Base-by-base conservation (phyloP, 2,797 vertebrate genomes). In the Leucoraja ocellata region DNA sequence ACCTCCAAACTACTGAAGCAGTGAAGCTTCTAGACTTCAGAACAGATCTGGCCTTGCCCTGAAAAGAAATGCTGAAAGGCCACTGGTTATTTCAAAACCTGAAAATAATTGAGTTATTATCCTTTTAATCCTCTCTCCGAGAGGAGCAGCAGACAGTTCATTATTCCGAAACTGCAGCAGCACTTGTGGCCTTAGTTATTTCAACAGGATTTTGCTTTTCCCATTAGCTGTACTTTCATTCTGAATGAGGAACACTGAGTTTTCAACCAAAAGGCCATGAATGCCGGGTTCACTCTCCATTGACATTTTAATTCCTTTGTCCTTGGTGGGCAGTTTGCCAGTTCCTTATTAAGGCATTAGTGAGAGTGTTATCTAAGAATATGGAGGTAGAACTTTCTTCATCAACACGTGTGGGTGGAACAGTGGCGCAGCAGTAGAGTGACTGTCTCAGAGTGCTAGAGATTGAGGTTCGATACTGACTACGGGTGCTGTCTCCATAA, bases 81-180 rank as follows among this genome's bases (percentile, higher is more conserved):
- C 54, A 58, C 25, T 84, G 23, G 54, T 84, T 28, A 25, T 84
- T n/a, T 84, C 54, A 61, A 84, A 84, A 14, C 28, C 81, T 61
- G 54, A 25, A 84, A 61, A 84, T 61, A 84, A 84, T 84, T 84
- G 81, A 84, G 23, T 61, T 84, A 58, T 61, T 61, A 61, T 84
- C 9, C 8, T 83, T 28, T 11, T 25, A 4, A 84, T 84, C 46
- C 58, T n/a, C 23, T 14, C 25, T 61, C 23, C 11, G 23, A 25
- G 21, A 58, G 28, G 46, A 54, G 0, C 28, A 84, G 54, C 54
- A 23, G 81, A 84, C 25, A 28, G 54, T 61, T 84, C 54, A 61
- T 84, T 84, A 84, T 28, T 61, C 23, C 28, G 25, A 84, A 61
- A 84, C 10, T 1, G 6, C 54, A 61, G 23, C 46, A 84, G 54